Percentiles rank a stretch among this genome's conserved stretches.
Conservation (phyloP, 2,113 vertebrate species). For the Sinocyclocheilus grahami region DNA sequence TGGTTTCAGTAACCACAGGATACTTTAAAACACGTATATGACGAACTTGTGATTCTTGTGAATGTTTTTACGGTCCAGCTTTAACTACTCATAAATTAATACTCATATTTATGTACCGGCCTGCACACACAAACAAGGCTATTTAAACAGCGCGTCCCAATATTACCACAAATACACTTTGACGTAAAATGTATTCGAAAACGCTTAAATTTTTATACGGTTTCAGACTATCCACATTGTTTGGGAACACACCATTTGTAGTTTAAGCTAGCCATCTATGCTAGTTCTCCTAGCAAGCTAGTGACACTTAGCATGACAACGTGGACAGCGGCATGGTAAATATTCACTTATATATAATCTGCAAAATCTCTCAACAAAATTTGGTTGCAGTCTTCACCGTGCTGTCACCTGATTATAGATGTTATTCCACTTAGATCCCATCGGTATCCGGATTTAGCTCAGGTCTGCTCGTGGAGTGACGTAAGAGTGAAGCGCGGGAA, state of each 20-base stretch:
- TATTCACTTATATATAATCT: too few species aligned
- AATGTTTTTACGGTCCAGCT: background rate
- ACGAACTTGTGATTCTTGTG: background rate
- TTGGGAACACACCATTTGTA: background rate
- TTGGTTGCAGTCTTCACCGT: background rate
- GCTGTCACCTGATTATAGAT: slow-evolving; percentile 39
- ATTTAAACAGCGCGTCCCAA: background rate
- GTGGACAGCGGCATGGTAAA: background rate
- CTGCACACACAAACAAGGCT: background rate
- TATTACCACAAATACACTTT: background rate
- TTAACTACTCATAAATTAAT: background rate
- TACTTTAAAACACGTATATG: background rate
- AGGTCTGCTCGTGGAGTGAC: slow-evolving; percentile 55
- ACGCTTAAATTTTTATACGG: background rate
- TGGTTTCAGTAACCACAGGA: too few species aligned
- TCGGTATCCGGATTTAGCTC: slow-evolving; percentile 60
- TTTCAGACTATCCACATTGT: background rate
- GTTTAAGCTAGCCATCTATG: slow-evolving; percentile 6
- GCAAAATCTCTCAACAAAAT: background rate
- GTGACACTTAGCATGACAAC: slow-evolving; percentile 25
- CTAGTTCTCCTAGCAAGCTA: slow-evolving; percentile 31
- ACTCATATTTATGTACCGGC: background rate
- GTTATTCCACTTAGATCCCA: slow-evolving; percentile 45
- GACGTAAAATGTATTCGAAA: background rate
- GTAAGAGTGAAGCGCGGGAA: slow-evolving; percentile 47